Evolutionary conservation across 2,797 vertebrate genomes (phyloP).

Genomic region (Babyrousa celebensis): DNA sequence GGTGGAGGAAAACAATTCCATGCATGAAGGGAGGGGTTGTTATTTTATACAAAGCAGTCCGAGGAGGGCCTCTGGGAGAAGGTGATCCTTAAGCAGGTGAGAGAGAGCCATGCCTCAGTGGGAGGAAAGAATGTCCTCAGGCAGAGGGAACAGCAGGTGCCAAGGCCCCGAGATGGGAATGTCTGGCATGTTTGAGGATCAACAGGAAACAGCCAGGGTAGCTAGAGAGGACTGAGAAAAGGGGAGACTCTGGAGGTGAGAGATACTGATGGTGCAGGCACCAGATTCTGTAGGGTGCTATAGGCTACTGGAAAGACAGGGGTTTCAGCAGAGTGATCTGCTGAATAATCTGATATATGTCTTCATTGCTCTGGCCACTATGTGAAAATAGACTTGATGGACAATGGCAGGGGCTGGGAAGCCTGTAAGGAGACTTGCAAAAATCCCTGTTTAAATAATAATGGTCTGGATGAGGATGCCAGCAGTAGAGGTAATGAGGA

Average conservation of each 20-base stretch:
- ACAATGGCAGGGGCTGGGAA: not conserved
- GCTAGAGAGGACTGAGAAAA: not conserved
- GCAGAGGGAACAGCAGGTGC: not conserved
- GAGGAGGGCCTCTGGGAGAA: not conserved
- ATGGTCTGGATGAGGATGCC: too few relatives aligned
- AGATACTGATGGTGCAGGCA: not conserved
- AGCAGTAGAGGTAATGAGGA: not conserved
- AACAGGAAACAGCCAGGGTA: not conserved
- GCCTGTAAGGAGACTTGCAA: not conserved
- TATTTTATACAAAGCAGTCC: not conserved
- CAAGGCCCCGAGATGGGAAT: not conserved
- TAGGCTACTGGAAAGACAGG: not conserved
- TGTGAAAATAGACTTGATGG: not conserved
- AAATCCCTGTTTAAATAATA: not conserved
- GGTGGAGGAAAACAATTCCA: not conserved
- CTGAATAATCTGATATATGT: not conserved
- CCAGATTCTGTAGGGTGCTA: not conserved
- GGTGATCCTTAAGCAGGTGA: not conserved
- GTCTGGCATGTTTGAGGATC: not conserved
- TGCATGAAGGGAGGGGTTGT: not conserved
- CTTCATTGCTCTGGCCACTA: not conserved
- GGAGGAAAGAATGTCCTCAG: not conserved
- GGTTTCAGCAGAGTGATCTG: not conserved
- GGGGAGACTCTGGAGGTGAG: not conserved
- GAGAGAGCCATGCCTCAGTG: not conserved